Evolutionary conservation across 1,140 invertebrate genomes (phyloP), one percentile per base, ranked within the genome.

Genomic region (Bombus turneri): DNA sequence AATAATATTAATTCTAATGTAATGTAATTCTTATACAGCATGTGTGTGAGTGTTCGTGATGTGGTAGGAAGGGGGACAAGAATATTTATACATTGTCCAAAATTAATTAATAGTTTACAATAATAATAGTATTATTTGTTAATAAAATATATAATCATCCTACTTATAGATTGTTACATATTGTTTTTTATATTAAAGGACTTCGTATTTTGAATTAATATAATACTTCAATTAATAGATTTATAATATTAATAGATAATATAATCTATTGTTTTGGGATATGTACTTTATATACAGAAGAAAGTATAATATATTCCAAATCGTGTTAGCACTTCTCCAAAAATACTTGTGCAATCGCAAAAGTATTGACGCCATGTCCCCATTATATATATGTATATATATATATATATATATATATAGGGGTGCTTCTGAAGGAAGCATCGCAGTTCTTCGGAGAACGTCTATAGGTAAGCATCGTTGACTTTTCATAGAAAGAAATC

Each of bases 361-460:
- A 93, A 92, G 93, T 93, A 91, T 86, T 89, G 88, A 85, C 88
- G 77, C 90, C 83, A 90, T 90, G 93, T 92, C 91, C 91, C 87
- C 92, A 76, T 91, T 93, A 74, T 47, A 78, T 69, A 34, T 81
- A 81, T 39, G n/a, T 92, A 91, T 93, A 92, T 95, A 95, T 95
- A 94, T 95, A 95, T 94, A 95, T 93, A 94, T 95, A 95, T 95
- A 95, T 95, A 94, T 95, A 95, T 94, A 95, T 93, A 94, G 91
- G 91, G 91, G 93, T 93, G 90, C 88, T 90, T 87, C 83, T 66
- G 39, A 88, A 85, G 88, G 91, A 89, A 90, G 84, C 87, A 86
- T 77, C 90, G 91, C 93, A 95, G 94, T 95, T 95, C 91, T 92
- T 86, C 86, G 85, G 90, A 86, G 92, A 94, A 91, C 94, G 94